phyloP scores from a whole-genome alignment of 2,113 vertebrate genomes.

The Phainopepla nitens region DNA sequence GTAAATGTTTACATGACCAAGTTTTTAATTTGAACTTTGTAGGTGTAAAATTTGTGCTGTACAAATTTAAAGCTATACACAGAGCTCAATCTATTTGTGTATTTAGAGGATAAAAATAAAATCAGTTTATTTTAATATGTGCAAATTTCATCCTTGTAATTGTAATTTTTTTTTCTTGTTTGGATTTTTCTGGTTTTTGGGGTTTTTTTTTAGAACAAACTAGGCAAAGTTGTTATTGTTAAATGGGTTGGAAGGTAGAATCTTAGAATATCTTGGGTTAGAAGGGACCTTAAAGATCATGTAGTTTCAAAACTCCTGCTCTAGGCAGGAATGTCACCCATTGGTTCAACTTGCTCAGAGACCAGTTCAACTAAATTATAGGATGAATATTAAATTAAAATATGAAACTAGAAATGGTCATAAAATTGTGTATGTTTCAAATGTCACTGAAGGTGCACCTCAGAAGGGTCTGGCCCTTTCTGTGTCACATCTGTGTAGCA shows the following conservation, averaged over 20 bases:
- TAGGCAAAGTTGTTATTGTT: neutral
- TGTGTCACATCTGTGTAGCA: neutral
- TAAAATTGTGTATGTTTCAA: neutral
- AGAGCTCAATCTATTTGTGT: neutral
- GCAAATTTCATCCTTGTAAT: neutral
- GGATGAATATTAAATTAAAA: neutral
- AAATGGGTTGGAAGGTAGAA: neutral
- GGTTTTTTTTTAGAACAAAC: neutral
- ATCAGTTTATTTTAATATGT: neutral
- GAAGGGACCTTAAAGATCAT: neutral
- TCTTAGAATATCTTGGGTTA: neutral
- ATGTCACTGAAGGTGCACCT: neutral
- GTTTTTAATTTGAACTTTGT: neutral
- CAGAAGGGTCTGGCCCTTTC: neutral
- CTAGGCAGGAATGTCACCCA: neutral
- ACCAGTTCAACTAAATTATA: neutral
- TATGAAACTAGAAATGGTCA: neutral
- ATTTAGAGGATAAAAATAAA: neutral
- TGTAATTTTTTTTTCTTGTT: neutral
- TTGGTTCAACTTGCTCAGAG: neutral
- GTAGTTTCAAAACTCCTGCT: neutral
- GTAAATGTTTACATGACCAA: neutral
- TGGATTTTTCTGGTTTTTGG: neutral
- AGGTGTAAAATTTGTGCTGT: neutral
- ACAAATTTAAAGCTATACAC: neutral